Conservation (phyloP, 1,140 invertebrate species). For the Ridgeia piscesae region DNA sequence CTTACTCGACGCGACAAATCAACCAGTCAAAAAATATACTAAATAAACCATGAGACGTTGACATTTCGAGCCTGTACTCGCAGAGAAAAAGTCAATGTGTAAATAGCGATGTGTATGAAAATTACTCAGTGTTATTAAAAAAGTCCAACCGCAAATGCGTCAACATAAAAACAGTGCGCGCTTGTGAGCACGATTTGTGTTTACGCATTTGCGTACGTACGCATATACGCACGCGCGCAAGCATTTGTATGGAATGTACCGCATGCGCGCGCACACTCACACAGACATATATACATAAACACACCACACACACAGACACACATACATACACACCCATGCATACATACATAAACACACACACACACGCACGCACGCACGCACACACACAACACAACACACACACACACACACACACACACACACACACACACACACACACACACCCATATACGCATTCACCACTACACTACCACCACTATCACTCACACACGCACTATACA, state of each 20-base stretch:
- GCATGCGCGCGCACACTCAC: too few species aligned
- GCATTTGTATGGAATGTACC: too few species aligned
- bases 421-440: constrained; percentile 3
- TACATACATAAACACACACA: background rate
- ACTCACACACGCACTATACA: background rate
- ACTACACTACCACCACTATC: too few species aligned
- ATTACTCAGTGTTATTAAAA: background rate
- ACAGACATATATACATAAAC: too few species aligned
- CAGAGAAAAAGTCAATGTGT: background rate
- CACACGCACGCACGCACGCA: background rate
- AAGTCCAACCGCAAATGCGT: too few species aligned
- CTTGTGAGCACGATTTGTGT: background rate
- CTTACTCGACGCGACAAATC: background rate
- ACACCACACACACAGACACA: background rate
- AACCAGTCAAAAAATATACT: background rate
- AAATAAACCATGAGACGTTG: background rate
- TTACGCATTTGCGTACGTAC: too few species aligned
- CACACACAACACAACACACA: background rate
- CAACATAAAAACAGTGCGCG: background rate
- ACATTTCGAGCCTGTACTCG: background rate
- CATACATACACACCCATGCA: background rate
- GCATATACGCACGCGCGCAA: too few species aligned
- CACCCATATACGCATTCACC: too few species aligned
- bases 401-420: constrained; percentile 7
- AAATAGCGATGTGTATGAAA: background rate